phyloP scores from a whole-genome alignment of 2,888 invertebrate genomes.

The Andrena fulva region DNA sequence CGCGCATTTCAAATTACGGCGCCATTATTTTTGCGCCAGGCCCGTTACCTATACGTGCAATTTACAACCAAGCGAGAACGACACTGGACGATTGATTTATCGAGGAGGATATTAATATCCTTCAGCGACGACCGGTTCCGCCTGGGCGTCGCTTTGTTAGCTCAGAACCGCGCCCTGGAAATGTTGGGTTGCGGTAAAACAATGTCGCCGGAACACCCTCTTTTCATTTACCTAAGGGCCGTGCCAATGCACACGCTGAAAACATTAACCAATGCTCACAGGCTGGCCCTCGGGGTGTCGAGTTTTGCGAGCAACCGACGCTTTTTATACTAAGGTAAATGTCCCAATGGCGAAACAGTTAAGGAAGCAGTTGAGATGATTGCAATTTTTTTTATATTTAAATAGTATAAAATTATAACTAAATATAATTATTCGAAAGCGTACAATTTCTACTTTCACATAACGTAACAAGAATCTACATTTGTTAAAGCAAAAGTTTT shows the following conservation, averaged over 20 bases:
- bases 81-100: slow-evolving; percentile 61
- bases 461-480: no score
- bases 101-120: slow-evolving; percentile 62
- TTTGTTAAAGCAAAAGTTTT: no score
- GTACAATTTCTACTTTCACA: no score
- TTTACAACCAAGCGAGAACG: slow-evolving; percentile 47
- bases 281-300: slow-evolving; percentile 6
- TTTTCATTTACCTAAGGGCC: slow-evolving; percentile 67
- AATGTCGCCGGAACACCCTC: slow-evolving; percentile 62
- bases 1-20: slow-evolving; percentile 47
- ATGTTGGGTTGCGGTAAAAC: slow-evolving; percentile 57
- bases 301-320: slow-evolving; percentile 2
- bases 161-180: slow-evolving; percentile 70
- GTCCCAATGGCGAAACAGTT: no score
- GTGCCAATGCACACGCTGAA: slow-evolving; percentile 54
- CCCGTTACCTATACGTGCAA: slow-evolving; percentile 39
- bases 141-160: slow-evolving; percentile 71
- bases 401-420: no score
- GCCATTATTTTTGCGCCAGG: slow-evolving; percentile 45
- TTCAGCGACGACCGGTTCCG: slow-evolving; percentile 53
- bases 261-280: slow-evolving; percentile 56
- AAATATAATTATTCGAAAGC: no score
- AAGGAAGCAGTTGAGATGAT: no score
- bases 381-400: no score
- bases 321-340: no score